phyloP scores from a whole-genome alignment of 2,797 vertebrate genomes.

The Menidia menidia region DNA sequence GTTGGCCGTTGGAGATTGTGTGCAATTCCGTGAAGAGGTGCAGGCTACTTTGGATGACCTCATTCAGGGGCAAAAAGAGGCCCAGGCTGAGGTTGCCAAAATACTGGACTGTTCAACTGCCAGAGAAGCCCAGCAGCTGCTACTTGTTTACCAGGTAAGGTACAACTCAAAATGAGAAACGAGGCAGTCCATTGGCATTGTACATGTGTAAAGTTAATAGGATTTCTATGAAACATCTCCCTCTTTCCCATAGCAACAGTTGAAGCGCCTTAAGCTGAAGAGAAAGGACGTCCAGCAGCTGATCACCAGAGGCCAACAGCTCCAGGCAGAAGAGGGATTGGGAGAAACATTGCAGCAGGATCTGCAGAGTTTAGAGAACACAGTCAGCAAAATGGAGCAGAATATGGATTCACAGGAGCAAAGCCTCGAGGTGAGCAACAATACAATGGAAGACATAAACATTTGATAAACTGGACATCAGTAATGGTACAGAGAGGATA shows the following conservation, averaged over 20 bases:
- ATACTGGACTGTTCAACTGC: slow-evolving; percentile 91
- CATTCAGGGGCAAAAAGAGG: slow-evolving; percentile 88
- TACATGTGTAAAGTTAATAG: neutral
- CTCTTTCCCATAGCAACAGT: slow-evolving; percentile 84
- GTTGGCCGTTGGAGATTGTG: slow-evolving; percentile 89
- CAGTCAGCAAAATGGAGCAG: slow-evolving; percentile 88
- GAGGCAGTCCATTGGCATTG: neutral
- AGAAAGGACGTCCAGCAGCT: slow-evolving; percentile 91
- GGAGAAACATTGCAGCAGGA: slow-evolving; percentile 83
- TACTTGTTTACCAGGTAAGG: slow-evolving; percentile 90
- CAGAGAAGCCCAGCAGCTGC: slow-evolving; percentile 92
- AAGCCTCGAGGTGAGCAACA: slow-evolving; percentile 86
- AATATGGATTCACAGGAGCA: slow-evolving; percentile 90
- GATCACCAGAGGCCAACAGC: slow-evolving; percentile 85
- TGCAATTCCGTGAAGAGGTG: slow-evolving; percentile 92
- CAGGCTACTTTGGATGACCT: slow-evolving; percentile 88
- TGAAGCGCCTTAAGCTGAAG: slow-evolving; percentile 88
- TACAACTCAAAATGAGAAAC: neutral
- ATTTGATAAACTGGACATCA: neutral
- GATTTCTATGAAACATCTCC: neutral
- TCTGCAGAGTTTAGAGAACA: slow-evolving; percentile 86
- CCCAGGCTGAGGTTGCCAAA: slow-evolving; percentile 86
- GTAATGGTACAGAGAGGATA: slow-evolving; percentile 3
- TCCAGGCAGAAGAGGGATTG: slow-evolving; percentile 87
- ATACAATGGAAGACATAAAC: neutral